phyloP scores from a whole-genome alignment of 1,140 invertebrate genomes.

The Tetragnatha versicolor region DNA sequence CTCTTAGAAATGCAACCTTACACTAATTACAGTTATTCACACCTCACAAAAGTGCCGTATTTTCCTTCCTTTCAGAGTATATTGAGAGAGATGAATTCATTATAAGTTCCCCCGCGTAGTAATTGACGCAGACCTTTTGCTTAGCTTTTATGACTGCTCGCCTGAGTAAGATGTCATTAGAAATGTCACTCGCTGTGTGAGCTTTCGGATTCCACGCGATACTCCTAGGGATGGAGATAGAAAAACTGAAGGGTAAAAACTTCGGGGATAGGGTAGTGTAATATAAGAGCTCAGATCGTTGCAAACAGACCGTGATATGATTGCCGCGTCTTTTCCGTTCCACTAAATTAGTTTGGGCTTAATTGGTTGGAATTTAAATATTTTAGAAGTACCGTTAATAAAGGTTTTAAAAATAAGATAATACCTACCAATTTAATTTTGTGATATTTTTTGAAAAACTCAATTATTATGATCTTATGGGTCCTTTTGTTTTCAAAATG shows the following conservation, averaged over 20 bases:
- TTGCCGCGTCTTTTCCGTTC: too few species aligned
- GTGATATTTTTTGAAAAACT: too few species aligned
- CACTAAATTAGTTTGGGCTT: too few species aligned
- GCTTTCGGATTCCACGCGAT: too few species aligned
- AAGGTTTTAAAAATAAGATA: too few species aligned
- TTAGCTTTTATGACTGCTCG: constrained; percentile 3
- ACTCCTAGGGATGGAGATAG: too few species aligned
- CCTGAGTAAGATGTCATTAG: constrained; percentile 12
- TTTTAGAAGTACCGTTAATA: too few species aligned
- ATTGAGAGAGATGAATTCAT: constrained; percentile 27
- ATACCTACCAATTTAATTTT: too few species aligned
- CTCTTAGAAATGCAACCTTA: constrained; percentile 27
- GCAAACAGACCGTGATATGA: not conserved
- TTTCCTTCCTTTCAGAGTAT: constrained; percentile 1
- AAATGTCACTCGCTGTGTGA: constrained; percentile 11
- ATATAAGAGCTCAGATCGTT: not conserved
- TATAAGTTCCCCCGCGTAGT: constrained; percentile 3
- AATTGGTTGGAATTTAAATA: too few species aligned
- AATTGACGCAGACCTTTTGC: constrained; percentile 14
- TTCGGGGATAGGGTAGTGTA: not conserved
- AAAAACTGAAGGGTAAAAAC: too few species aligned
- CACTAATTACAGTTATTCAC: constrained; percentile 41
- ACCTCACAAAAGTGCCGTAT: constrained; percentile 30
- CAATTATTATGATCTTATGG: too few species aligned
- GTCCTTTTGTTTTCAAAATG: too few species aligned